Evolutionary conservation across 2,797 vertebrate genomes (phyloP).

Genomic region (Euthynnus affinis): DNA sequence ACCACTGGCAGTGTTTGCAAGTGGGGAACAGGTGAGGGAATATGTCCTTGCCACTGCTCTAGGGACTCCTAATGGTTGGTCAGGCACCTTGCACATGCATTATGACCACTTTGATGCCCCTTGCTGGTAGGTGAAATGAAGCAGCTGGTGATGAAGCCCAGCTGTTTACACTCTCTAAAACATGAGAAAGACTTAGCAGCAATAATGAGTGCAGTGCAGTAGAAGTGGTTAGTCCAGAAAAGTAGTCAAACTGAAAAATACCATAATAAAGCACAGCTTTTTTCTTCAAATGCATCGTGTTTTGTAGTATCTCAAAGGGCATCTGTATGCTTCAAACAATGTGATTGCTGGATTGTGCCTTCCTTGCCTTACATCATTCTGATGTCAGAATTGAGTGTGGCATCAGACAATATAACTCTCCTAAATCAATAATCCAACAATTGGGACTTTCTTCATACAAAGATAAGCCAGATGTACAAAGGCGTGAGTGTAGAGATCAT

Average conservation of each 20-base stretch:
- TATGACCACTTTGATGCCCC: slow-evolving; percentile 4
- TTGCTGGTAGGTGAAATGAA: slow-evolving; percentile 28
- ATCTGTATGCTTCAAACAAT: too few species aligned
- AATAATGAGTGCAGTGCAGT: neutral
- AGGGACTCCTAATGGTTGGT: slow-evolving; percentile 26
- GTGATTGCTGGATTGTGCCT: neutral
- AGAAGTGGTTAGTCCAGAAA: neutral
- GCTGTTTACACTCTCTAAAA: neutral
- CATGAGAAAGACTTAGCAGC: neutral
- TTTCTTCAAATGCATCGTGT: neutral
- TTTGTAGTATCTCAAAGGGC: neutral
- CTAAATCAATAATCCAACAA: too few species aligned
- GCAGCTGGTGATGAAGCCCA: slow-evolving; percentile 36
- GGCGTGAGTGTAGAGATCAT: neutral
- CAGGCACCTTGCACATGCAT: slow-evolving; percentile 23
- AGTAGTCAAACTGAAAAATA: too few species aligned
- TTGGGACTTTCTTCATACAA: too few species aligned
- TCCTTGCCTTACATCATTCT: neutral
- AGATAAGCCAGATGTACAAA: neutral
- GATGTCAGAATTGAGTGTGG: too few species aligned
- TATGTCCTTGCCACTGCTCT: slow-evolving; percentile 7
- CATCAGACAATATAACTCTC: neutral
- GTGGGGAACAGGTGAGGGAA: slow-evolving; percentile 3
- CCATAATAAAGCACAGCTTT: neutral
- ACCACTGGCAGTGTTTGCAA: neutral